Evolutionary conservation across 2,113 vertebrate genomes (phyloP).

Genomic region (Melospiza georgiana): DNA sequence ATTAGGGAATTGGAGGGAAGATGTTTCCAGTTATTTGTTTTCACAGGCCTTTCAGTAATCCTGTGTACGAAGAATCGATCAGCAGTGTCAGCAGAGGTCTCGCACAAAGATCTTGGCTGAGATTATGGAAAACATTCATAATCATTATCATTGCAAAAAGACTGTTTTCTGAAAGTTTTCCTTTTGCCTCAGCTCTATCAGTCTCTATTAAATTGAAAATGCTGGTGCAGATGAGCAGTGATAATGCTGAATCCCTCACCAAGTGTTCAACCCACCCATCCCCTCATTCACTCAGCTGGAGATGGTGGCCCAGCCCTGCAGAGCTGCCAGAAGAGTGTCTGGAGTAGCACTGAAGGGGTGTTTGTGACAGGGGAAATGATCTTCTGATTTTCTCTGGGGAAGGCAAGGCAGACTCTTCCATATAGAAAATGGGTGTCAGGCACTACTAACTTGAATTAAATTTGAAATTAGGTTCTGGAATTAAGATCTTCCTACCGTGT

Average conservation of each 20-base stretch:
- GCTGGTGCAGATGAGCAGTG: neutral
- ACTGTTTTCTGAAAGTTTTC: neutral
- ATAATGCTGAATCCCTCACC: neutral
- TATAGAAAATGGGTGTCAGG: neutral
- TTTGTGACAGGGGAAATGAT: neutral
- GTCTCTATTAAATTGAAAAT: neutral
- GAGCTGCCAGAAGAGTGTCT: neutral
- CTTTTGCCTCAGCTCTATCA: neutral
- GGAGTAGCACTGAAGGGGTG: neutral
- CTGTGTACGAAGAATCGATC: neutral
- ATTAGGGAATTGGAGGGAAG: conserved; percentile 11
- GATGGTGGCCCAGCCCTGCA: neutral
- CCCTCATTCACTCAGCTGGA: neutral
- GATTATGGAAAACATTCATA: neutral
- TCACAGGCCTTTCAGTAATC: neutral
- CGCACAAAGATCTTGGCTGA: neutral
- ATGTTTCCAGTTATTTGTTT: conserved; percentile 13
- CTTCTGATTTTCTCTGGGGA: neutral
- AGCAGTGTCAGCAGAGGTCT: neutral
- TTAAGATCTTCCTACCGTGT: neutral
- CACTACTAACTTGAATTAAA: neutral
- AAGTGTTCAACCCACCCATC: neutral
- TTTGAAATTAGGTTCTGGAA: neutral
- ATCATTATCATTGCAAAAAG: neutral
- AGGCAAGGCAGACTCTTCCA: neutral